phyloP scores from a whole-genome alignment of 2,113 vertebrate genomes.

The Coptodon rendalli region DNA sequence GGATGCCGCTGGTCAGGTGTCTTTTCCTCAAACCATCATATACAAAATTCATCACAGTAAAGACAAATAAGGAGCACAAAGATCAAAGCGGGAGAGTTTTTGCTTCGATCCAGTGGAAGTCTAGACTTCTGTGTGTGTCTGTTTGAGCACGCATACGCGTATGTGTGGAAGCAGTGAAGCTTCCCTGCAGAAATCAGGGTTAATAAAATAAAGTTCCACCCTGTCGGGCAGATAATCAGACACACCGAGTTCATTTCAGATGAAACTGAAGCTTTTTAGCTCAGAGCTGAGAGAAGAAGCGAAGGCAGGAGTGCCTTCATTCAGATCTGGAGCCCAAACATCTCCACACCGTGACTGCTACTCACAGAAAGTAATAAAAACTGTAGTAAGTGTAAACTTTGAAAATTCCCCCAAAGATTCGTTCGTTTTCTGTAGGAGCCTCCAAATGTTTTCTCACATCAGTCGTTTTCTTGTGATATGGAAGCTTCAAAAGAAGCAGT shows the following conservation, averaged over 20 bases:
- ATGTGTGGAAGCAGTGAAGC: conserved; percentile 26
- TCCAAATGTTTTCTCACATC: background rate
- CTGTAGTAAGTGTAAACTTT: background rate
- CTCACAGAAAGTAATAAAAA: background rate
- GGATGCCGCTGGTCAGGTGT: background rate
- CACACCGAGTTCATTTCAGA: conserved; percentile 16
- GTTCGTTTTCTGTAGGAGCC: background rate
- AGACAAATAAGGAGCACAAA: background rate
- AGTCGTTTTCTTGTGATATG: background rate
- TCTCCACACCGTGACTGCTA: background rate
- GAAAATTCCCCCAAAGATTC: background rate
- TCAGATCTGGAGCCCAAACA: background rate
- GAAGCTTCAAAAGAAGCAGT: background rate
- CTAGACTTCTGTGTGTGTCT: background rate
- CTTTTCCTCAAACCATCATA: background rate
- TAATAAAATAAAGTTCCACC: conserved; percentile 52
- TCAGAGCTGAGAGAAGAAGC: background rate
- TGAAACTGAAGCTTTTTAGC: background rate
- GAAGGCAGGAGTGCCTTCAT: background rate
- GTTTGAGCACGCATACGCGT: background rate
- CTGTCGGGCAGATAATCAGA: conserved; percentile 34
- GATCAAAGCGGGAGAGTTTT: background rate
- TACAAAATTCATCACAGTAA: background rate
- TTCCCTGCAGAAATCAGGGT: conserved; percentile 34
- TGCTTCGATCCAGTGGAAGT: background rate